Evolutionary conservation across 2,113 vertebrate species (phyloP), one percentile per base, ranked within the genome.

Genomic region (Catharus fuscescens): DNA sequence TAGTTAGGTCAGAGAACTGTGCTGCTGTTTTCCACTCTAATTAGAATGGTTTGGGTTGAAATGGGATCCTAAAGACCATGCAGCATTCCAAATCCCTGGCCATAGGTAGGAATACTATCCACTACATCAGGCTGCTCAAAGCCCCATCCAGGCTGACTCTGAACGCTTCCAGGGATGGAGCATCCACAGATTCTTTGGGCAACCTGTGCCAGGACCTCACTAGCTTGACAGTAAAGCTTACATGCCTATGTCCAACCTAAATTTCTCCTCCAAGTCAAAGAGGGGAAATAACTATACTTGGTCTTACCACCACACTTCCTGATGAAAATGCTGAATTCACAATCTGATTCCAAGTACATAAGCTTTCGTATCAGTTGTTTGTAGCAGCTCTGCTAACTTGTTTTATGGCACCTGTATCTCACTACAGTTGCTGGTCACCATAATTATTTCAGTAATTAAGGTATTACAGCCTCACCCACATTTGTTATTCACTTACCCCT

Each of bases 401-500:
- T 24, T 81, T 72, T 32, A 84, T 9, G 12, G 36, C 40, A 52
- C 25, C 48, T 86, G 19, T 62, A 56, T 26, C 26, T 79, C 34
- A n/a, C 19, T 16, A 59, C 4, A 73, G 21, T 5, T 92, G 32
- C 31, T 57, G 19, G 5, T 18, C 64, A 90, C 59, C 34, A 2
- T 18, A 38, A 60, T 23, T 74, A 8, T 16, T 64, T 50, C 10
- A 79, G 29, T 57, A 40, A 26, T 26, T 28, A 76, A 74, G 23
- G n/a, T 65, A 59, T 81, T 57, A 67, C 85, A 71, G 17, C 48
- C 20, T 21, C 32, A 54, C 28, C 5, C 14, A 17, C 14, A 4
- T 48, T 73, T 48, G 6, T 78, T 77, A n/a, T 25, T 80, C 47
- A 97, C 99, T 92, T 97, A 99, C 99, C 99, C 99, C 88, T 99